Evolutionary conservation across 1,140 invertebrate genomes (phyloP), one percentile per base, ranked within the genome.

Genomic region (Platorchestia sp.): DNA sequence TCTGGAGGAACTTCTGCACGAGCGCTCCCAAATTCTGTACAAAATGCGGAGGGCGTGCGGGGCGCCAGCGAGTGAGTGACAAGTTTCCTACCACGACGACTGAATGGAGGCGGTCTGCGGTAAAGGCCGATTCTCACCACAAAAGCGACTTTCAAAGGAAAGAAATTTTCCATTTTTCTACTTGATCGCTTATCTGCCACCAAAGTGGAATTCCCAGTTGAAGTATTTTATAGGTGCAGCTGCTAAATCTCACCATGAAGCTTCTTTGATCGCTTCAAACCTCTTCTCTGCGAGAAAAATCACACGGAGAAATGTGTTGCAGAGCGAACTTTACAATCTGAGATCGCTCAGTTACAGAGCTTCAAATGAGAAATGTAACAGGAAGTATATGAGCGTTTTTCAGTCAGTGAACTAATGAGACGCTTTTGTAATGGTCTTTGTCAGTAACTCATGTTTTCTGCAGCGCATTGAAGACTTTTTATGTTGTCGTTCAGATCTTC

Each of bases 121-220:
- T 47, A n/a, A 45, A 93, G 91, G 3, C 45, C 91, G 43, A 45
- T 45, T 44, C 45, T 36, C 44, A 40, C 91, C 10, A 93, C 91
- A 93, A 93, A 93, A 93, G 91, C 91, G 91, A 93, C 91, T 93
- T 93, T 45, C 45, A 45, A 93, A 45, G 91, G 43, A 93, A 93
- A 93, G 44, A 93, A 93, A 93, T 93, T 75, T 93, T 47, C 91
- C 45, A 93, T 93, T 93, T 93, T 93, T 93, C 91, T 93, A 93
- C 91, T 45, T 93, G 91, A 93, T 93, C 91, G 91, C 91, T 47
- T 93, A 93, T 93, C 91, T 93, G 44, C 41, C 22, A 44, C 45
- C 40, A 93, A 93, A 93, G 43, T 93, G 91, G 36, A 93, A 93
- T 45, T 44, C 45, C 91, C 91, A 45, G 44, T 93, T 45, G 3